phyloP scores from a whole-genome alignment of 64 coral and sea anemone genomes.

The Montipora foliosa region DNA sequence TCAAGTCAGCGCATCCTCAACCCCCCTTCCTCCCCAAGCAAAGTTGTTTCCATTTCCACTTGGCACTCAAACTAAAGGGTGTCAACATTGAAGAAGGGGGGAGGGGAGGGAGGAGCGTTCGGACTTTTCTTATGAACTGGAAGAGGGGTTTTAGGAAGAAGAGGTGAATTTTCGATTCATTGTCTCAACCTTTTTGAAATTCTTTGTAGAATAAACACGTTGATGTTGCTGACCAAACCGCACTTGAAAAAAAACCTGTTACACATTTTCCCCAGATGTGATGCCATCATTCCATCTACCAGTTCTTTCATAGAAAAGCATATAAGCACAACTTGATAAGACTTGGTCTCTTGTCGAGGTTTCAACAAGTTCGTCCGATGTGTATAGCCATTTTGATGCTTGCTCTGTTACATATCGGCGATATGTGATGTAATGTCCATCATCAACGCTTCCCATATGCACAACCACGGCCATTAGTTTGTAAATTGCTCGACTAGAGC shows the following conservation, averaged over 20 bases:
- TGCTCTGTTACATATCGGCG: conserved; percentile 69
- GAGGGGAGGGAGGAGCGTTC: no score
- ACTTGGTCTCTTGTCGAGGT: conserved; percentile 67
- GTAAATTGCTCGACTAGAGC: conserved; percentile 57
- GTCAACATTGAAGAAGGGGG: no score
- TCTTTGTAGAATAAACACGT: no score
- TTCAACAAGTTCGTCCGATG: conserved; percentile 87
- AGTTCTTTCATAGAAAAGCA: conserved; percentile 92
- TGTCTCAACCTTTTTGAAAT: no score
- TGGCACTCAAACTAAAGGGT: no score
- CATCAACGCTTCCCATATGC: conserved; percentile 86
- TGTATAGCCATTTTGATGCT: conserved; percentile 67
- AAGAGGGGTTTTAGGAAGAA: no score
- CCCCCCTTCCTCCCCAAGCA: no score
- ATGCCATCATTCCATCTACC: neutral
- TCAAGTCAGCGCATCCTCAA: no score
- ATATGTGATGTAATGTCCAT: conserved; percentile 98
- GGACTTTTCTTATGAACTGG: no score
- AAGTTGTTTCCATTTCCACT: no score
- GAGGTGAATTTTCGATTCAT: no score
- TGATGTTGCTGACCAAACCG: neutral
- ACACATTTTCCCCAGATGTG: neutral
- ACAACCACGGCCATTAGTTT: conserved; percentile 92
- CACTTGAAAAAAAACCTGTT: neutral
- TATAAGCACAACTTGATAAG: conserved; percentile 85